Percentiles rank a stretch among this genome's conserved stretches.
These are phyloP conservation scores for Cyclophora albipunctata DNA, from an alignment of 2,888 invertebrate genomes.

Conservation along the genomic window DNA sequence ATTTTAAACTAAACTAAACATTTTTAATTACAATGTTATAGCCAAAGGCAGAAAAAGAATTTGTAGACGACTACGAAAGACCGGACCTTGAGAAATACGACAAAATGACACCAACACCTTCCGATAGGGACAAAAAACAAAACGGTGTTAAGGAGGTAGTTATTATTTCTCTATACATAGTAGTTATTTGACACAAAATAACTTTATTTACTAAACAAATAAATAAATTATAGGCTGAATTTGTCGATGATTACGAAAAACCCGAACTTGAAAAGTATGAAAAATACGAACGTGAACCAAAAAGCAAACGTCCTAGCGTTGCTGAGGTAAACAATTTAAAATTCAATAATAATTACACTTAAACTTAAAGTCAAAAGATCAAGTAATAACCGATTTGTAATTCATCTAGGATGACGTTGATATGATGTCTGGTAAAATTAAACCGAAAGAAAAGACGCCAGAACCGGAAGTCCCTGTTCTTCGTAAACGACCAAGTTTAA, in stretches of 20 bases:
- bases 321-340: slow-evolving; percentile 39
- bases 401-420: slow-evolving; percentile 56
- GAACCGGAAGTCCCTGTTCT: slow-evolving; percentile 61
- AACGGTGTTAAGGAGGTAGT: slow-evolving; percentile 62
- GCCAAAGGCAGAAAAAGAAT: slow-evolving; percentile 68
- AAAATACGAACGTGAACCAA: slow-evolving; percentile 62
- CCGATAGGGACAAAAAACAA: slow-evolving; percentile 59
- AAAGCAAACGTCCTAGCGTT: slow-evolving; percentile 59
- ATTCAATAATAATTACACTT: neutral
- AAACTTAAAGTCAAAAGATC: neutral
- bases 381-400: neutral
- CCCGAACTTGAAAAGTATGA: slow-evolving; percentile 82
- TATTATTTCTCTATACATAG: neutral
- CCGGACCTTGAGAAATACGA: slow-evolving; percentile 82
- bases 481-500: slow-evolving; percentile 57
- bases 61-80: slow-evolving; percentile 83
- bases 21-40: slow-evolving; percentile 27
- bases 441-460: slow-evolving; percentile 60
- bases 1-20: neutral
- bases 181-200: neutral
- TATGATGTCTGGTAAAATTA: slow-evolving; percentile 66
- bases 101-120: slow-evolving; percentile 65
- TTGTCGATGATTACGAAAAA: slow-evolving; percentile 82
- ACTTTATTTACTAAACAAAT: neutral
- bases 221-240: slow-evolving; percentile 53